A percentile compares a stretch with the other conserved stretches of the same genome.
These are phyloP conservation scores for Anoura caudifer DNA, from an alignment of 2,113 vertebrate species.

Conservation along the genomic window DNA sequence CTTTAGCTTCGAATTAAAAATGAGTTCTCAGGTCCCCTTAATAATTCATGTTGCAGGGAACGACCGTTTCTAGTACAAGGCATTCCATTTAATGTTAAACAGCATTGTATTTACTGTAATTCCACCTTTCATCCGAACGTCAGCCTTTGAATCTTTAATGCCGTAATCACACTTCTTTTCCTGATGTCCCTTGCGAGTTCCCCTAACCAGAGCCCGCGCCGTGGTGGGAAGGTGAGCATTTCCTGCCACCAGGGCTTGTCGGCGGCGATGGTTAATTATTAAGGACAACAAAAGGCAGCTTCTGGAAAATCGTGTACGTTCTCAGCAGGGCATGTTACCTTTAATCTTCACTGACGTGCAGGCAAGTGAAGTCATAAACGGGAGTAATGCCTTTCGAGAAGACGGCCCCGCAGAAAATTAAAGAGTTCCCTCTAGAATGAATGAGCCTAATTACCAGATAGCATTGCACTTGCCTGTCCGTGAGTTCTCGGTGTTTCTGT, in stretches of 20 bases:
- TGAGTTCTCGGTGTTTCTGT: slow-evolving; percentile 13
- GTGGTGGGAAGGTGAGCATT: slow-evolving; percentile 75
- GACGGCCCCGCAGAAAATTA: slow-evolving; percentile 74
- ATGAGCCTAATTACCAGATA: slow-evolving; percentile 73
- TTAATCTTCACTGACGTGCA: slow-evolving; percentile 81
- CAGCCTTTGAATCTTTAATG: slow-evolving; percentile 85
- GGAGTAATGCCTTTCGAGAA: slow-evolving; percentile 71
- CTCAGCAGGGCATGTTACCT: slow-evolving; percentile 81
- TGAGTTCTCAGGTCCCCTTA: slow-evolving; percentile 82
- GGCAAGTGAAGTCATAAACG: slow-evolving; percentile 80
- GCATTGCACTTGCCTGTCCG: slow-evolving; percentile 43
- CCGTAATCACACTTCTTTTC: slow-evolving; percentile 83
- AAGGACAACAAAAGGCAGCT: slow-evolving; percentile 84
- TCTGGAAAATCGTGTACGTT: slow-evolving; percentile 83
- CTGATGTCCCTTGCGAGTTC: slow-evolving; percentile 76
- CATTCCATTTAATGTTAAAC: slow-evolving; percentile 84
- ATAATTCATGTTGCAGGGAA: slow-evolving; percentile 85
- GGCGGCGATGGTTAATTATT: slow-evolving; percentile 84
- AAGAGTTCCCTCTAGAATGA: slow-evolving; percentile 73
- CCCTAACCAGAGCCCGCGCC: slow-evolving; percentile 73
- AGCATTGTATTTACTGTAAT: slow-evolving; percentile 85
- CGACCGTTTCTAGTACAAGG: slow-evolving; percentile 81
- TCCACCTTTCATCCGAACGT: slow-evolving; percentile 84
- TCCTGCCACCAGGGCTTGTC: slow-evolving; percentile 77
- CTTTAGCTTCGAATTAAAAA: slow-evolving; percentile 83